Evolutionary conservation across 2,888 invertebrate genomes (phyloP).

Genomic region (Rambutsinella grinnellia): DNA sequence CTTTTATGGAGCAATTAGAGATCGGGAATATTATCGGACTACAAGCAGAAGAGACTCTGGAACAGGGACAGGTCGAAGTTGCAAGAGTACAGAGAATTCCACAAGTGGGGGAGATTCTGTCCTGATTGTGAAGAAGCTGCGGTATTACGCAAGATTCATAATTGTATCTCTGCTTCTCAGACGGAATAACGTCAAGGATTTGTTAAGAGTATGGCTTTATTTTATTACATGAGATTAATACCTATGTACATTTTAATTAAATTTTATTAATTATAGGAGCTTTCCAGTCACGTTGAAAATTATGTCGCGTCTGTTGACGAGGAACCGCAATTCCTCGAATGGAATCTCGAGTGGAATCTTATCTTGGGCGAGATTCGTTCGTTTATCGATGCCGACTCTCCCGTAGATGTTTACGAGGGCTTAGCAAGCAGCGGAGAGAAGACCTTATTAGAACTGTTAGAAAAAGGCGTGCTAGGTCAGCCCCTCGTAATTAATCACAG

Average conservation of each 20-base stretch:
- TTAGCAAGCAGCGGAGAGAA: slow-evolving; percentile 29
- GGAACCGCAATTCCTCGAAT: slow-evolving; percentile 98
- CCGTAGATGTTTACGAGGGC: slow-evolving; percentile 81
- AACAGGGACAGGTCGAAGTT: slow-evolving; percentile 30
- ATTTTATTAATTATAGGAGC: slow-evolving; percentile 78
- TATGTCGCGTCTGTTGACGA: slow-evolving; percentile 96
- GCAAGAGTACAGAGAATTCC: slow-evolving; percentile 34
- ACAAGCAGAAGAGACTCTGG: slow-evolving; percentile 45
- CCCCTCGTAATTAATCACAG: slow-evolving; percentile 28
- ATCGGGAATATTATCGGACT: slow-evolving; percentile 84
- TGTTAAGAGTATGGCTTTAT: slow-evolving; percentile 82
- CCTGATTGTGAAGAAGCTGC: slow-evolving; percentile 94
- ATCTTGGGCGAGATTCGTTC: slow-evolving; percentile 95
- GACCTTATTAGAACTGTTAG: slow-evolving; percentile 24
- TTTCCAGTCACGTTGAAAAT: slow-evolving; percentile 94
- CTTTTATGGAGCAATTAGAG: slow-evolving; percentile 95
- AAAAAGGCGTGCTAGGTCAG: slow-evolving; percentile 33
- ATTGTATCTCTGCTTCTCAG: slow-evolving; percentile 94
- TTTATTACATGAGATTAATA: too few relatives aligned
- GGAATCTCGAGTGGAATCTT: slow-evolving; percentile 94
- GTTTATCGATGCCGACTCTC: slow-evolving; percentile 92
- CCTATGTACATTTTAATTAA: too few relatives aligned
- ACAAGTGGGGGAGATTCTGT: slow-evolving; percentile 73
- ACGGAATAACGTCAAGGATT: slow-evolving; percentile 91
- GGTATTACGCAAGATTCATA: slow-evolving; percentile 95